These are phyloP conservation scores for Spinibarbus caldwelli DNA, from an alignment of 2,797 vertebrate species.

Conservation along the genomic window DNA sequence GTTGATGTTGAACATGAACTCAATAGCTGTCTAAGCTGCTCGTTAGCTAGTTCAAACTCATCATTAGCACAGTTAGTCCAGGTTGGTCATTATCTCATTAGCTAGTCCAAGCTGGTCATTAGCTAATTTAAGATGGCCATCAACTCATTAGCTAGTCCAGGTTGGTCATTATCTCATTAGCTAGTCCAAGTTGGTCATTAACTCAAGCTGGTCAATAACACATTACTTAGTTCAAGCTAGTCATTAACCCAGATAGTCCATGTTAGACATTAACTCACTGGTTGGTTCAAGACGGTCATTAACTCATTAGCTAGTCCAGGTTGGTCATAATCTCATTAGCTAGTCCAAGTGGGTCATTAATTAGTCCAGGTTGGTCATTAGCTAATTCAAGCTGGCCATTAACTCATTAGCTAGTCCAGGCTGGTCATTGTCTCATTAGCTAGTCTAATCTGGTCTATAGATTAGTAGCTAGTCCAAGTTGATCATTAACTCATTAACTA, in stretches of 20 bases:
- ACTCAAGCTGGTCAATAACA: too few relatives aligned
- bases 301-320: too few relatives aligned
- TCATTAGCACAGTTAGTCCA: too few relatives aligned
- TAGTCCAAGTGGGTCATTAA: too few relatives aligned
- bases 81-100: background rate
- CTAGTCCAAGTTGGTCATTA: background rate
- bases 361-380: too few relatives aligned
- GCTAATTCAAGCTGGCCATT: background rate
- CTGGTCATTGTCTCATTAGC: too few relatives aligned
- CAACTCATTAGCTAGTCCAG: background rate
- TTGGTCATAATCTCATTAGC: too few relatives aligned
- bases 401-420: background rate
- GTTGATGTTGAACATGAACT: background rate
- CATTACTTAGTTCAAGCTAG: background rate
- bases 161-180: background rate
- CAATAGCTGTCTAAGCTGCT: background rate
- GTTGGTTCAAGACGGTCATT: too few relatives aligned
- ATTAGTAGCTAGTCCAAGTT: background rate
- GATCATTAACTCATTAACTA: background rate
- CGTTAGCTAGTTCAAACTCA: too few relatives aligned
- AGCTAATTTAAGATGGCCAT: too few relatives aligned
- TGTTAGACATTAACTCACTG: too few relatives aligned
- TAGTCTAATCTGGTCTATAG: background rate
- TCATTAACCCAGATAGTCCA: background rate
- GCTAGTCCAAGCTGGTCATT: background rate